Evolutionary conservation across 2,113 vertebrate species (phyloP).

Genomic region (Cygnus buccinator): DNA sequence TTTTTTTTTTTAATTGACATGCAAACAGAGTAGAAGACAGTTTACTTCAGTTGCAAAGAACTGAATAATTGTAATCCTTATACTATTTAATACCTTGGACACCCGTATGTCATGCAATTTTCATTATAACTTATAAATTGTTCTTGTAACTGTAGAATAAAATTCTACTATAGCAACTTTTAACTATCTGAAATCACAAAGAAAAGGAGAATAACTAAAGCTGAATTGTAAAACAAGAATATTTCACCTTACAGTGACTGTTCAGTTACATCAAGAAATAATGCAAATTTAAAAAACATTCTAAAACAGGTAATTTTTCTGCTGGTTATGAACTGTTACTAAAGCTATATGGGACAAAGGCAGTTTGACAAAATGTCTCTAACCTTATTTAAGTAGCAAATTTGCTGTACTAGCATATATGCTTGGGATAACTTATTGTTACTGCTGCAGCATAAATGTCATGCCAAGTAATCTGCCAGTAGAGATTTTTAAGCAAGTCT

Average conservation of each 20-base stretch:
- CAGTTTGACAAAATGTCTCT: not conserved
- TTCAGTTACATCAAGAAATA: not conserved
- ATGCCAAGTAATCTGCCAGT: not conserved
- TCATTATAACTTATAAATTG: not conserved
- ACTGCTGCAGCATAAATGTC: not conserved
- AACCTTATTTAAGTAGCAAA: not conserved
- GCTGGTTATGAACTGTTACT: not conserved
- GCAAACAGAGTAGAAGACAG: not conserved
- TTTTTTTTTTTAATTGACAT: not conserved
- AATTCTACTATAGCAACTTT: not conserved
- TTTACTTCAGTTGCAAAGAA: not conserved
- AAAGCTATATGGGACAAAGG: not conserved
- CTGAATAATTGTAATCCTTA: not conserved
- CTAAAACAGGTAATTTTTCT: not conserved
- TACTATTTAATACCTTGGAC: not conserved
- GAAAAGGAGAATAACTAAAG: not conserved
- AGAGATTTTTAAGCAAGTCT: not conserved
- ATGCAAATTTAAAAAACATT: not conserved
- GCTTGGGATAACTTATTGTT: not conserved
- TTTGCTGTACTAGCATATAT: not conserved
- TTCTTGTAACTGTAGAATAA: not conserved
- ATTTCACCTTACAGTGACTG: not conserved
- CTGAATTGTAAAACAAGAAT: not conserved
- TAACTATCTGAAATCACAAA: not conserved
- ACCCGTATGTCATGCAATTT: not conserved